Evolutionary conservation across 2,888 invertebrate species (phyloP).

Genomic region (Xestia ashworthii): DNA sequence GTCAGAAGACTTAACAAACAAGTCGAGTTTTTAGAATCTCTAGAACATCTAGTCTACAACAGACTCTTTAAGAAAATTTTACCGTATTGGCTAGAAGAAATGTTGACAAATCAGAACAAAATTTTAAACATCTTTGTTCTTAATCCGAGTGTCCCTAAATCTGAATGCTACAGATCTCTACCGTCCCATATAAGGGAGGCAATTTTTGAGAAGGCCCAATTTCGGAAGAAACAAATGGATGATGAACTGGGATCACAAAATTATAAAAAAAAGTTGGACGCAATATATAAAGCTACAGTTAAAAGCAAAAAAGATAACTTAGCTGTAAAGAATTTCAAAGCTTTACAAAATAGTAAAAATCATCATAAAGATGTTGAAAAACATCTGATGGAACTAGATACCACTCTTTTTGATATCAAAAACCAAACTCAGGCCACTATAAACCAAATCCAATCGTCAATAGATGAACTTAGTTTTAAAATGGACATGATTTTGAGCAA

Average conservation of each 20-base stretch:
- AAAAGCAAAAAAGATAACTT: conserved; percentile 35
- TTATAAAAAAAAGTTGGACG: conserved; percentile 69
- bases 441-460: conserved; percentile 31
- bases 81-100: conserved; percentile 46
- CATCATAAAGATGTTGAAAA: conserved; percentile 21
- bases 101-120: conserved; percentile 50
- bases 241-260: conserved; percentile 74
- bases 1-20: conserved; percentile 88
- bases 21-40: conserved; percentile 84
- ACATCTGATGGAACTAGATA: conserved; percentile 27
- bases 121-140: conserved; percentile 33
- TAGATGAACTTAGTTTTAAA: conserved; percentile 43
- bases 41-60: conserved; percentile 64
- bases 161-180: conserved; percentile 70
- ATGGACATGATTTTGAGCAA: conserved; percentile 47
- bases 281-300: conserved; percentile 59
- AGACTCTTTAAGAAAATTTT: conserved; percentile 57
- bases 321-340: not conserved
- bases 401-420: conserved; percentile 24
- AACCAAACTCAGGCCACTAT: conserved; percentile 34
- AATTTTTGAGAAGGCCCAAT: conserved; percentile 81
- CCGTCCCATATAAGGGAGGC: conserved; percentile 80
- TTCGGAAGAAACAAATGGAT: conserved; percentile 77
- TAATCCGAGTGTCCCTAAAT: conserved; percentile 55
- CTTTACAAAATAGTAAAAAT: not conserved